phyloP scores from a whole-genome alignment of 2,113 vertebrate species.

The Anolis sagrei region DNA sequence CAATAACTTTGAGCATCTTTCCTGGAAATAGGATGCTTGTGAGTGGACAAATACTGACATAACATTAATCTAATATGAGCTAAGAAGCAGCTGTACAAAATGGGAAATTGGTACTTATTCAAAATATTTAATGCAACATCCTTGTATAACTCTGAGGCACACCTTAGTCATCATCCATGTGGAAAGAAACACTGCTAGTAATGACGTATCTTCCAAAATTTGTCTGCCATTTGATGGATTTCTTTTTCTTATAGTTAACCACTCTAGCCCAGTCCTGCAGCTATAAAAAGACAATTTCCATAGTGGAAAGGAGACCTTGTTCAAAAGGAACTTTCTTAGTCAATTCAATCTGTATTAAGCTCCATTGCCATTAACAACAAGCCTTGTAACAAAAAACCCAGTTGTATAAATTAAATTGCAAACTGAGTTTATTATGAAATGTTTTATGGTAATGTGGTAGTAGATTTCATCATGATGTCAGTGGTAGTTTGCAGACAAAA shows the following conservation, averaged over 20 bases:
- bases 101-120: not conserved
- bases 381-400: slow-evolving; percentile 27
- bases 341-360: slow-evolving; percentile 40
- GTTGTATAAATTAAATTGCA: slow-evolving; percentile 61
- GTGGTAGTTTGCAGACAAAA: slow-evolving; percentile 21
- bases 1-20: not conserved
- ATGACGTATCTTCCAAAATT: not conserved
- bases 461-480: slow-evolving; percentile 24
- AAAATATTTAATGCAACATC: not conserved
- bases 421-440: slow-evolving; percentile 62
- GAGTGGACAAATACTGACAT: not conserved
- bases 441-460: slow-evolving; percentile 43
- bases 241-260: not conserved
- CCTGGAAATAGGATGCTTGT: not conserved
- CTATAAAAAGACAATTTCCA: slow-evolving; percentile 7
- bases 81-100: too few species aligned
- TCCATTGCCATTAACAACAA: slow-evolving; percentile 49
- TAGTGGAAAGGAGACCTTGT: slow-evolving; percentile 18
- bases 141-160: not conserved
- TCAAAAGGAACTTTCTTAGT: slow-evolving; percentile 7
- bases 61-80: not conserved
- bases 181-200: not conserved
- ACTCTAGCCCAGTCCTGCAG: not conserved
- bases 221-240: not conserved
- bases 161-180: not conserved